Evolutionary conservation across 2,113 vertebrate species (phyloP), one percentile per base, ranked within the genome.

Genomic region (Cebidichthys violaceus): DNA sequence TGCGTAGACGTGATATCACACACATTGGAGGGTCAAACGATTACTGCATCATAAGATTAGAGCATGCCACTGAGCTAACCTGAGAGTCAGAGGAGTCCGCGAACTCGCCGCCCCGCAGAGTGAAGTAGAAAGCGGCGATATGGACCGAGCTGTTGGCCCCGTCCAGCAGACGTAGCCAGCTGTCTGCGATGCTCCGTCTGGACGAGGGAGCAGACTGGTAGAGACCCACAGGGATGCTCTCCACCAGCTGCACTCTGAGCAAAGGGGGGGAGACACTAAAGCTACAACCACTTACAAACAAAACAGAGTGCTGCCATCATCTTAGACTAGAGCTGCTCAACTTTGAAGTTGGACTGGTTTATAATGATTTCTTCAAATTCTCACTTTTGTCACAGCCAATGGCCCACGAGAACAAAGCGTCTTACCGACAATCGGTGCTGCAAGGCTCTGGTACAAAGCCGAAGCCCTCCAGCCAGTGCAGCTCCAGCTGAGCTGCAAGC

Each of bases 111-210:
- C 77, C 91, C 18, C 85, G 89, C 2, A 96, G 92, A 0, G 94
- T 92, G 78, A 96, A 84, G 92, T 96, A 96, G 88, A 95, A 96
- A 43, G 95, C 95, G 0, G 94, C 94, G 4, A 96, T 93, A 66
- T 93, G 70, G 60, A 95, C 95, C 0, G 94, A 94, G 84, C 79
- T 82, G 77, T 95, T 93, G 61, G 96, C 94, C 43, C 59, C 57
- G 66, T 86, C 66, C 54, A 96, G 89, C 41, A 96, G 89, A 45
- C 81, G 81, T 22, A 91, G 88, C 96, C 96, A 96, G 50, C 90
- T 92, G 72, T 94, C 79, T 6, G 90, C 78, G 55, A 94, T 93
- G 82, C 86, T 93, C 47, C n/a, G 81, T 5, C 92, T 80, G 6
- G 93, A 70, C 0, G 70, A 75, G 0, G 77, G 72, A 6, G 68